These are phyloP conservation scores for Tyto alba DNA, from an alignment of 2,113 vertebrate species.

Conservation along the genomic window DNA sequence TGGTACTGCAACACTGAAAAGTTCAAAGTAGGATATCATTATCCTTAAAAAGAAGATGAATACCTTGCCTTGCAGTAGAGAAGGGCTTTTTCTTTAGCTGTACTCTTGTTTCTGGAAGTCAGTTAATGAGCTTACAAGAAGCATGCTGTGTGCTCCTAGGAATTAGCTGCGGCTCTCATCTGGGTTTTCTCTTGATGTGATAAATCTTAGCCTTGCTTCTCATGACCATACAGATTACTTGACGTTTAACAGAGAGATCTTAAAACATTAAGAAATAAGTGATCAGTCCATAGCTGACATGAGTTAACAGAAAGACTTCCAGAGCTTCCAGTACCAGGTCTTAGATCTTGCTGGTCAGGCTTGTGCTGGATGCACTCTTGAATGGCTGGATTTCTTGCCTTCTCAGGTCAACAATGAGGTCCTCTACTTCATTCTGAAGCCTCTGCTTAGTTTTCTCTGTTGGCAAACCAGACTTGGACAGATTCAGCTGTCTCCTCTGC, in stretches of 20 bases:
- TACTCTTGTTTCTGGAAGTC: slow-evolving; percentile 36
- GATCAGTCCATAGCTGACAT: not conserved
- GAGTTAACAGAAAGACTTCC: not conserved
- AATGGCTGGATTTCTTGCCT: slow-evolving; percentile 36
- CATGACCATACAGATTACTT: not conserved
- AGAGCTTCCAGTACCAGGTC: not conserved
- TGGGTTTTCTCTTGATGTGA: not conserved
- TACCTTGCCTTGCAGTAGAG: slow-evolving; percentile 20
- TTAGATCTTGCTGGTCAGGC: not conserved
- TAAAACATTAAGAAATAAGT: not conserved
- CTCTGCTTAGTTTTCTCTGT: slow-evolving; percentile 72
- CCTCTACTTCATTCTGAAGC: slow-evolving; percentile 73
- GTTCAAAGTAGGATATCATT: slow-evolving; percentile 49
- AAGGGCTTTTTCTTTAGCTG: not conserved
- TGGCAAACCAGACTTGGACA: slow-evolving; percentile 64
- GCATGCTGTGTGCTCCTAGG: not conserved
- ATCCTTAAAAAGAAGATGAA: slow-evolving; percentile 34
- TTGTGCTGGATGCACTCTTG: not conserved
- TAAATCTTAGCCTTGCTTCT: not conserved
- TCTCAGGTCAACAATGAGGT: slow-evolving; percentile 72
- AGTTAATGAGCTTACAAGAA: slow-evolving; percentile 28
- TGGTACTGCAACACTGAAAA: not conserved
- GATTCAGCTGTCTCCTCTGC: slow-evolving; percentile 69
- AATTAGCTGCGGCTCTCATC: not conserved
- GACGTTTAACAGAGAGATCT: not conserved